These are phyloP conservation scores for Brachypteracias leptosomus DNA, from an alignment of 2,113 vertebrate genomes.

Conservation along the genomic window DNA sequence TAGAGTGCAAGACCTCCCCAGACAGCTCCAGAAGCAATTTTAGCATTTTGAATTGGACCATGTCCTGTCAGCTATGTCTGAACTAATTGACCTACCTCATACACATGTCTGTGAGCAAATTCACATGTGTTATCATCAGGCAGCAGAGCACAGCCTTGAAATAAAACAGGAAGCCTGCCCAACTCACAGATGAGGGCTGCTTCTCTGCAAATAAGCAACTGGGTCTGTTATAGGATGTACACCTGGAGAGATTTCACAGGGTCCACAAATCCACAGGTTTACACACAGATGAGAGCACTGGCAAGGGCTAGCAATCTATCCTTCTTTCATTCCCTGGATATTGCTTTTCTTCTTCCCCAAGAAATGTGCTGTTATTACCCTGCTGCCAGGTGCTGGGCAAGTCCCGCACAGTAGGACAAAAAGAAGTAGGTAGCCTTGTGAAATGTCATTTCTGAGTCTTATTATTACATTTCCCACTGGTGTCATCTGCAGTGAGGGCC, in stretches of 20 bases:
- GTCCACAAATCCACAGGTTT: neutral
- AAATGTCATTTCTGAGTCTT: neutral
- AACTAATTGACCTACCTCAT: neutral
- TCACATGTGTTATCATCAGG: neutral
- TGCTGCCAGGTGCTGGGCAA: neutral
- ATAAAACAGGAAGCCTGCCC: neutral
- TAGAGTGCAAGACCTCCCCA: neutral
- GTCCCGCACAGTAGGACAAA: neutral
- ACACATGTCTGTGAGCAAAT: neutral
- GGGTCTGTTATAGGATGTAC: neutral
- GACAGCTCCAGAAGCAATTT: neutral
- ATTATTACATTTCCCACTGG: constrained; percentile 1
- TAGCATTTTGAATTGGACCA: neutral
- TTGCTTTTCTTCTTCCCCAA: neutral
- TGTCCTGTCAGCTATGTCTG: neutral
- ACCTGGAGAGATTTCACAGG: neutral
- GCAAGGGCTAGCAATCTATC: neutral
- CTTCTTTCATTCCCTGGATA: neutral
- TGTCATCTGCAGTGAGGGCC: constrained; percentile 14
- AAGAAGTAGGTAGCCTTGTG: neutral
- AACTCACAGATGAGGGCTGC: neutral
- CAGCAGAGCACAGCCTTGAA: constrained; percentile 2
- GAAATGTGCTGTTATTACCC: neutral
- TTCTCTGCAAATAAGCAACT: neutral
- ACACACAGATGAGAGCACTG: neutral